A percentile compares a stretch with the other conserved stretches of the same genome.
Evolutionary conservation across 1,140 invertebrate species (phyloP).

Genomic region (Onthophagus taurus): DNA sequence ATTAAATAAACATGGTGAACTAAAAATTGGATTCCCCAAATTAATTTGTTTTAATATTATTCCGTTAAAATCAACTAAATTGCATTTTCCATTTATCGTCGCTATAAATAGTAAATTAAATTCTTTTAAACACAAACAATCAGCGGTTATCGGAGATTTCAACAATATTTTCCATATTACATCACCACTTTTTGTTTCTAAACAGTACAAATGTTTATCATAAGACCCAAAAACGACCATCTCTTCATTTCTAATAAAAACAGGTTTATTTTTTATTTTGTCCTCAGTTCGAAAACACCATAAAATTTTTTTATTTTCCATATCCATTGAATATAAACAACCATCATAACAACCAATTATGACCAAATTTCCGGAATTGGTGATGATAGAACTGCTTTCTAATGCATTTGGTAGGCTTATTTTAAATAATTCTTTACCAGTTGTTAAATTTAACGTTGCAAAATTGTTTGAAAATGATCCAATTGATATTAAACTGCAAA

Average conservation of each 20-base stretch:
- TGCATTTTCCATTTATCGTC: too few species aligned
- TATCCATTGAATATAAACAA: conserved; percentile 49
- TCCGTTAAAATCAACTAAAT: too few species aligned
- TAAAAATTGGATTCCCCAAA: conserved; percentile 51
- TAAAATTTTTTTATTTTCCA: conserved; percentile 42
- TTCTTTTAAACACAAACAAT: conserved; percentile 43
- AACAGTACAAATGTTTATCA: conserved; percentile 52
- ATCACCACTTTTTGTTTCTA: conserved; percentile 40
- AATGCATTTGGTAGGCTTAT: conserved; percentile 31
- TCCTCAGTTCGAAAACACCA: conserved; percentile 53
- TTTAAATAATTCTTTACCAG: conserved; percentile 33
- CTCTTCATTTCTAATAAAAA: conserved; percentile 33
- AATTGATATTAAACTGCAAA: conserved; percentile 31
- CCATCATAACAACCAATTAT: conserved; percentile 58
- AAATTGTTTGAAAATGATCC: conserved; percentile 55
- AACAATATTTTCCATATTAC: conserved; percentile 40
- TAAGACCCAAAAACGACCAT: conserved; percentile 58
- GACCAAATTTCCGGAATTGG: conserved; percentile 35
- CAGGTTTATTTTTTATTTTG: conserved; percentile 58
- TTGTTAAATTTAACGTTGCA: conserved; percentile 41
- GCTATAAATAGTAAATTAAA: too few species aligned
- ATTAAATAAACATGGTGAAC: conserved; percentile 45
- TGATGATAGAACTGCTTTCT: conserved; percentile 35
- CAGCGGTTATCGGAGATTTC: conserved; percentile 49
- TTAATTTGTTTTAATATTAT: conserved; percentile 42